These are phyloP conservation scores for Xenops minutus DNA, from an alignment of 2,797 vertebrate genomes.

Conservation along the genomic window DNA sequence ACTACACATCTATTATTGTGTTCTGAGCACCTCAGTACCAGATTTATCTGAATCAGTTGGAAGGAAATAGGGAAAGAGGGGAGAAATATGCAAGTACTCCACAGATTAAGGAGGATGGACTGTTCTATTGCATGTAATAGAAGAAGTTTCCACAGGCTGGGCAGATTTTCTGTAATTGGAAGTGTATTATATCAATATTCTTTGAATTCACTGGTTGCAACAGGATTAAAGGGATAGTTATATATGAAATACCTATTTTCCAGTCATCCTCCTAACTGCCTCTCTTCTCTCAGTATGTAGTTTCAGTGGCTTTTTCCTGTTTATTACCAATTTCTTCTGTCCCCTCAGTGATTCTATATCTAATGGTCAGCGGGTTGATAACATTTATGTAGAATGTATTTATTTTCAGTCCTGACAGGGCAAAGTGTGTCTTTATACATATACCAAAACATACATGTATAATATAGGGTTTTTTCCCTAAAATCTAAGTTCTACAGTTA, in stretches of 20 bases:
- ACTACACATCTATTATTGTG: slow-evolving; percentile 16
- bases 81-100: not conserved
- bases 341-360: not conserved
- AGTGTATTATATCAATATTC: not conserved
- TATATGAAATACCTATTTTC: not conserved
- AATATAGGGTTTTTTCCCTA: not conserved
- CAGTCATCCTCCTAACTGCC: not conserved
- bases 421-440: not conserved
- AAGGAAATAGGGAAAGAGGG: not conserved
- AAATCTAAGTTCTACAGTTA: not conserved
- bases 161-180: not conserved
- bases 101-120: not conserved
- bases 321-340: not conserved
- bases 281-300: not conserved
- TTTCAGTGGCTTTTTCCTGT: not conserved
- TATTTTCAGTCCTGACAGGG: not conserved
- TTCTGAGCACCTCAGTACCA: not conserved
- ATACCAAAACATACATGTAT: not conserved
- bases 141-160: not conserved
- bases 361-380: not conserved
- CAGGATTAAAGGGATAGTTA: not conserved
- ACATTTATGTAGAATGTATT: not conserved
- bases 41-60: not conserved
- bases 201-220: not conserved
- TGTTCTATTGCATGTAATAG: not conserved